Percentiles rank a stretch among this genome's conserved stretches.
phyloP scores from a whole-genome alignment of 2,888 invertebrate genomes.

The Salticus scenicus region DNA sequence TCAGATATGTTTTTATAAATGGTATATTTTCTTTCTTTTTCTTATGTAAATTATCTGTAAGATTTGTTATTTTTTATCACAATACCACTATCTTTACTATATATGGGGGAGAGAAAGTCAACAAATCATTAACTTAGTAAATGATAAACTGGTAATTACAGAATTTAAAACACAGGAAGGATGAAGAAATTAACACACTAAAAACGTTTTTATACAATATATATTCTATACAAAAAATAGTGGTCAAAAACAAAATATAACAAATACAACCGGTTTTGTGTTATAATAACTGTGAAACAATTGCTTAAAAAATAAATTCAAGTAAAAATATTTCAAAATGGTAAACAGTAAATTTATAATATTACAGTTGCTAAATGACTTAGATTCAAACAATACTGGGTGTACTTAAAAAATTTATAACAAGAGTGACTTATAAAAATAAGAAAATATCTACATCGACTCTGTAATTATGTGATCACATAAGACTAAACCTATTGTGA shows the following conservation, averaged over 20 bases:
- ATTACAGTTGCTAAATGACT: background rate
- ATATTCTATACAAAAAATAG: conserved; percentile 8
- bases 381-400: background rate
- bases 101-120: too few species aligned
- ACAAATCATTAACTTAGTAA: too few species aligned
- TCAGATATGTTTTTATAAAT: too few species aligned
- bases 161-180: background rate
- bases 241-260: background rate
- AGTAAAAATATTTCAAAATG: background rate
- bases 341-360: background rate
- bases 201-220: background rate
- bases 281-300: background rate
- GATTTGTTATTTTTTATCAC: too few species aligned
- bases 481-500: too few species aligned
- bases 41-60: too few species aligned
- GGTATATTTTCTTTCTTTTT: too few species aligned
- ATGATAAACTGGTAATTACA: too few species aligned
- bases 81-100: too few species aligned
- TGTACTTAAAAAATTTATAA: background rate
- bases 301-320: background rate
- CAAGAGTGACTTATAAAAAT: background rate
- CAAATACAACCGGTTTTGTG: background rate
- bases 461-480: too few species aligned
- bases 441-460: background rate
- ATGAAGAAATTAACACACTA: background rate